A percentile compares a stretch with the other conserved stretches of the same genome.
Conservation (phyloP, 2,888 invertebrate genomes). For the Eudemis profundana region DNA sequence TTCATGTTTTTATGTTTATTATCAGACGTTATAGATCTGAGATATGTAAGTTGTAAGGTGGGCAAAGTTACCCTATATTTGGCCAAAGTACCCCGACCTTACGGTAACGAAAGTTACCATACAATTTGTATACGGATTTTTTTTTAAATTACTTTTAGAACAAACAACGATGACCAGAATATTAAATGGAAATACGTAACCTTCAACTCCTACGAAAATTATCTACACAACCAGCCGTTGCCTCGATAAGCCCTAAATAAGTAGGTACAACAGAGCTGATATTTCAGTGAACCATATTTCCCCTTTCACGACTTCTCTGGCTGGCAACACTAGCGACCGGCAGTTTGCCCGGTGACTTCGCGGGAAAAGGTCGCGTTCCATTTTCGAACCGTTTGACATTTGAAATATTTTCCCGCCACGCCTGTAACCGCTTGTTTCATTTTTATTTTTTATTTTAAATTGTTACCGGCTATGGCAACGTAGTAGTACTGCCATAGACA, state of each 20-base stretch:
- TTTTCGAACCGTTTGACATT: slow-evolving; percentile 46
- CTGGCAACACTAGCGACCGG: slow-evolving; percentile 43
- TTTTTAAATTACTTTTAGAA: no score
- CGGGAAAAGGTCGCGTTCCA: slow-evolving; percentile 51
- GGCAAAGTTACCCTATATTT: no score
- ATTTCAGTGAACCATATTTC: slow-evolving; percentile 11
- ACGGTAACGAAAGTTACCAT: no score
- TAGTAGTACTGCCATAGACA: slow-evolving; percentile 26
- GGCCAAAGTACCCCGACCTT: no score
- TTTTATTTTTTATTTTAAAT: slow-evolving; percentile 35
- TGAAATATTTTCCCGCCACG: slow-evolving; percentile 52
- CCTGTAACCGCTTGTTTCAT: slow-evolving; percentile 40
- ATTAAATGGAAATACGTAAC: no score
- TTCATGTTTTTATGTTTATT: no score
- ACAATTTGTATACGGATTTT: no score
- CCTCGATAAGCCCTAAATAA: slow-evolving; percentile 3
- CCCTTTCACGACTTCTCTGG: slow-evolving; percentile 14
- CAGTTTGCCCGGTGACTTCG: slow-evolving; percentile 51
- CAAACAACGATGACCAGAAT: no score
- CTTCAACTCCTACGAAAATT: no score
- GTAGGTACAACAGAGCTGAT: slow-evolving; percentile 6
- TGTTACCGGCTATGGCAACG: neutral
- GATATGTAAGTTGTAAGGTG: no score
- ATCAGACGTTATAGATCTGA: no score
- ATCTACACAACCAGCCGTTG: neutral